These are phyloP conservation scores for Stictocephala bisonia DNA, from an alignment of 2,888 invertebrate species.

Conservation along the genomic window DNA sequence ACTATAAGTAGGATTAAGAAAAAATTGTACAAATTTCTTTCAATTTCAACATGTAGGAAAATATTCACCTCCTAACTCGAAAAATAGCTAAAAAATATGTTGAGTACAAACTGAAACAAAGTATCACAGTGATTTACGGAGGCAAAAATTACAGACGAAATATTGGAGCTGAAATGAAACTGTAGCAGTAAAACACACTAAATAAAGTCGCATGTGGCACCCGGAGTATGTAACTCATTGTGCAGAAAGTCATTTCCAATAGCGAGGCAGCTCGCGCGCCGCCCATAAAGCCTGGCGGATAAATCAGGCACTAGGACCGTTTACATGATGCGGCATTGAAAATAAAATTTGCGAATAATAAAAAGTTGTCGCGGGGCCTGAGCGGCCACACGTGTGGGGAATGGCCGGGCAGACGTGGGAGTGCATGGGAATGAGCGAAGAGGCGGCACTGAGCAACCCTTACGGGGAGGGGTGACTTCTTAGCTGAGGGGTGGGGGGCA, in stretches of 20 bases:
- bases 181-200: no score
- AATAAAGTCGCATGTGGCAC: no score
- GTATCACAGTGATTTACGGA: no score
- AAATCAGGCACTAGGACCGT: conserved; percentile 10
- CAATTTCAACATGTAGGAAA: no score
- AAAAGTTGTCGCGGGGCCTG: conserved; percentile 28
- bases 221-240: conserved; percentile 25
- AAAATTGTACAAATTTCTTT: no score
- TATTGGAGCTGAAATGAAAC: no score
- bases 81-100: no score
- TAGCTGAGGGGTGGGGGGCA: no score
- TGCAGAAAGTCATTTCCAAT: conserved; percentile 24
- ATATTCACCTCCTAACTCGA: no score
- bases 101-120: no score
- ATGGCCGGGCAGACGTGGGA: conserved; percentile 32
- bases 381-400: conserved; percentile 35
- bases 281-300: conserved; percentile 31
- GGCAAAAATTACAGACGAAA: no score
- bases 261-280: conserved; percentile 8
- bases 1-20: no score
- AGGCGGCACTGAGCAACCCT: neutral
- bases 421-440: conserved; percentile 17
- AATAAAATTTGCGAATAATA: conserved; percentile 48
- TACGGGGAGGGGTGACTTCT: neutral
- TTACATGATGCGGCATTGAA: conserved; percentile 38